A percentile compares a stretch with the other conserved stretches of the same genome.
phyloP scores from a whole-genome alignment of 2,113 vertebrate species.

The Grallaria varia region DNA sequence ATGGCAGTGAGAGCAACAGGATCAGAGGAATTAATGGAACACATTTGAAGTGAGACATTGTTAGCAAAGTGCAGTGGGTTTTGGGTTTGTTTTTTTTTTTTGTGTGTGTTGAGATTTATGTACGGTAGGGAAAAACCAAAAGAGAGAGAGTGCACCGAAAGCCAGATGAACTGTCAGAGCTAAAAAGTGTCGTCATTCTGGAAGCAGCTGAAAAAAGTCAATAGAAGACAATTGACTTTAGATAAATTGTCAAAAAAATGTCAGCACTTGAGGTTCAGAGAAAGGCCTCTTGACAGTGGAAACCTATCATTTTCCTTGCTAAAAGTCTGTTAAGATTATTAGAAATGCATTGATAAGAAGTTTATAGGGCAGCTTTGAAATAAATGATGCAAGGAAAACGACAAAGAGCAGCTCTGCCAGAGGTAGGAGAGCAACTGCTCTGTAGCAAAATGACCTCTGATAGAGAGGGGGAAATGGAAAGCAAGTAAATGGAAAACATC shows the following conservation, averaged over 20 bases:
- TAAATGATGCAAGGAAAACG: constrained; percentile 31
- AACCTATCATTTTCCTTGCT: neutral
- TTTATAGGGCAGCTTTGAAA: constrained; percentile 51
- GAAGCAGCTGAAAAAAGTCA: constrained; percentile 52
- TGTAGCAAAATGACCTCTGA: neutral
- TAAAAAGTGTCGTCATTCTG: constrained; percentile 43
- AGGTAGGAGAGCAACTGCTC: neutral
- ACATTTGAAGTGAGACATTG: neutral
- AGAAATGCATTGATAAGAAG: constrained; percentile 43
- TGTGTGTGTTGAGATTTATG: constrained; percentile 16
- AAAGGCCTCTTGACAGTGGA: constrained; percentile 1
- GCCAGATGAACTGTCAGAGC: constrained; percentile 38
- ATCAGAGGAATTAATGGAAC: neutral
- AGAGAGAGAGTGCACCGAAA: neutral
- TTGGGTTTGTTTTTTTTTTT: neutral
- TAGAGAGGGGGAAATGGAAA: neutral
- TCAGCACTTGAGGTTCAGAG: constrained; percentile 5
- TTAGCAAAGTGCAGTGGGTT: neutral
- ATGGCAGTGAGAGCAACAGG: neutral
- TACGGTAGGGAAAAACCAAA: neutral
- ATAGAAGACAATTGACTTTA: constrained; percentile 63
- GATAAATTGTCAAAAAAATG: constrained; percentile 51
- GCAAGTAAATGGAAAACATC: neutral
- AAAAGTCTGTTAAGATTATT: constrained; percentile 47
- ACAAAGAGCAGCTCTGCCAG: neutral